Percentiles rank a stretch among this genome's conserved stretches.
These are phyloP conservation scores for Pteria penguin DNA, from an alignment of 2,888 invertebrate species.

Conservation along the genomic window DNA sequence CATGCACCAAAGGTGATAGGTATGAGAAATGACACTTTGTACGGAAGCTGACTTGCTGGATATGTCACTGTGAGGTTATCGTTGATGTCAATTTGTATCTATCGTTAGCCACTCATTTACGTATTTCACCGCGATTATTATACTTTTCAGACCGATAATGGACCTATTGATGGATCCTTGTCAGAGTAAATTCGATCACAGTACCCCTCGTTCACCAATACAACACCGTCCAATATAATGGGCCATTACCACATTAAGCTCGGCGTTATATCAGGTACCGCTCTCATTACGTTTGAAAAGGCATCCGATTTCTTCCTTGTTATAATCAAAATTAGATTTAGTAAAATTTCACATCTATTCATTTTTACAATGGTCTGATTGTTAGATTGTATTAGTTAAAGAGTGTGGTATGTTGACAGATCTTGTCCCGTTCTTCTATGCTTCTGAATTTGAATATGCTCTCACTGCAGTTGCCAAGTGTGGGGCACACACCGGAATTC, in stretches of 20 bases:
- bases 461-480: too few relatives aligned
- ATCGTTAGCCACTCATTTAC: not conserved
- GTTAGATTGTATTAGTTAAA: too few relatives aligned
- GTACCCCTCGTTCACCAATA: not conserved
- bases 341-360: conserved; percentile 11
- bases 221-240: not conserved
- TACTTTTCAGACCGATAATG: not conserved
- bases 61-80: not conserved
- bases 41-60: too few relatives aligned
- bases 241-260: conserved; percentile 11
- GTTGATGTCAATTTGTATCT: not conserved
- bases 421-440: too few relatives aligned
- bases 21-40: too few relatives aligned
- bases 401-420: too few relatives aligned
- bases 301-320: conserved; percentile 11
- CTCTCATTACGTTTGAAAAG: conserved; percentile 16
- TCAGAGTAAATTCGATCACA: not conserved
- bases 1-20: too few relatives aligned
- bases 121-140: not conserved
- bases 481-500: too few relatives aligned
- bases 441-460: too few relatives aligned
- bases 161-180: not conserved
- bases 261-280: conserved; percentile 9
- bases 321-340: conserved; percentile 16
- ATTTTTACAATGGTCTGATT: not conserved